Percentiles rank a stretch among this genome's conserved stretches.
These are phyloP conservation scores for Lagorchestes hirsutus DNA, from an alignment of 2,797 vertebrate species.

Conservation along the genomic window DNA sequence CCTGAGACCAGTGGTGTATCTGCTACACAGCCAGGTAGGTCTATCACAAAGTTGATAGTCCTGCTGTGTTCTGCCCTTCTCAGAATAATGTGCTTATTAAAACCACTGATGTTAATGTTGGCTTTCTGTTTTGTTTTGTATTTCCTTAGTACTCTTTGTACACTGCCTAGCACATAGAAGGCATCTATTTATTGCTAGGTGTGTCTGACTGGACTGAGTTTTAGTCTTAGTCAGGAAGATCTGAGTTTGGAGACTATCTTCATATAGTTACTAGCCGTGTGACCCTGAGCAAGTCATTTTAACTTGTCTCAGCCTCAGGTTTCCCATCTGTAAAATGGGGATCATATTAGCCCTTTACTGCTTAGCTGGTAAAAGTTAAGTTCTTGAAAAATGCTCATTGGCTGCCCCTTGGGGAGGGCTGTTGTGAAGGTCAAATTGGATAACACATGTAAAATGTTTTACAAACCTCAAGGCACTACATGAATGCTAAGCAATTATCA, in stretches of 20 bases:
- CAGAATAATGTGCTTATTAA: neutral
- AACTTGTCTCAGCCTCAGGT: neutral
- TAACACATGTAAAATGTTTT: neutral
- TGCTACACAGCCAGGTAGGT: too few relatives aligned
- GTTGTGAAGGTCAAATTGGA: neutral
- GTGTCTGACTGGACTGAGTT: neutral
- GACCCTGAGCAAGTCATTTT: neutral
- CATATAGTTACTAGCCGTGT: neutral
- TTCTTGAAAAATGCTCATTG: neutral
- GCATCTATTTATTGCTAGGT: neutral
- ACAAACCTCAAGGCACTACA: neutral
- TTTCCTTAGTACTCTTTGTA: neutral
- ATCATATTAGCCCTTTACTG: neutral
- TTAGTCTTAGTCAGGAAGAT: neutral
- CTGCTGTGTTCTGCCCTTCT: neutral
- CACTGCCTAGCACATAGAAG: neutral
- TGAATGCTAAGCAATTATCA: neutral
- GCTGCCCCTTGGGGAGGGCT: neutral
- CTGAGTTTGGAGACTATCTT: neutral
- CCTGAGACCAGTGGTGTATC: neutral
- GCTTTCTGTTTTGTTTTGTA: neutral
- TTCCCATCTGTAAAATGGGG: neutral
- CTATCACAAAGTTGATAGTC: neutral
- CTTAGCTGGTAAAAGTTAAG: neutral
- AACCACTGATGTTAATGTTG: neutral